phyloP scores from a whole-genome alignment of 2,797 vertebrate species.

The Chromobotia macracanthus region DNA sequence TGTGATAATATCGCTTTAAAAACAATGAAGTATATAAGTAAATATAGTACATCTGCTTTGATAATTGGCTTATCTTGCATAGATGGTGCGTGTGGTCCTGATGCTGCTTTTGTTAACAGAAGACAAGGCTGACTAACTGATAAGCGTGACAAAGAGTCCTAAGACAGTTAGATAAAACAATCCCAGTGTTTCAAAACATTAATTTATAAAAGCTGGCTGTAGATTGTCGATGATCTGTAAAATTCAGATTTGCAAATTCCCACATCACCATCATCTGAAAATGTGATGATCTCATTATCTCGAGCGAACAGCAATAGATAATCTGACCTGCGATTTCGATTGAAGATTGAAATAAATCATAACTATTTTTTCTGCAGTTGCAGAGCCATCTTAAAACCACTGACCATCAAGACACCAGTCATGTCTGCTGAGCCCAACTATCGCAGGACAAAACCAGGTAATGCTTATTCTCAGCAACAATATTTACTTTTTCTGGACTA shows the following conservation, averaged over 20 bases:
- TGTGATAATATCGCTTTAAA: too few species aligned
- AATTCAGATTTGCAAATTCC: not conserved
- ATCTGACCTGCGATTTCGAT: not conserved
- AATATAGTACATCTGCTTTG: not conserved
- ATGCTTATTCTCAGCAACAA: constrained; percentile 16
- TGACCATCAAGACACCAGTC: constrained; percentile 24
- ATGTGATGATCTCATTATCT: not conserved
- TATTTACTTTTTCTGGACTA: not conserved
- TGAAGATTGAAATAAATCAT: not conserved
- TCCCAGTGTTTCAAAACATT: not conserved
- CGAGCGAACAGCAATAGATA: not conserved
- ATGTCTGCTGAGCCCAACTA: constrained; percentile 61
- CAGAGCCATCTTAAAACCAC: not conserved
- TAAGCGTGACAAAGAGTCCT: not conserved
- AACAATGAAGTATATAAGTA: too few species aligned
- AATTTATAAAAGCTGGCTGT: not conserved
- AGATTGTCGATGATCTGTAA: not conserved
- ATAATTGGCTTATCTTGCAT: not conserved
- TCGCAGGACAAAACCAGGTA: constrained; percentile 61
- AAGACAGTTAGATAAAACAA: not conserved
- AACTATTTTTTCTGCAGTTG: not conserved
- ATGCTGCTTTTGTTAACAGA: constrained; percentile 62
- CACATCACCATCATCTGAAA: too few species aligned
- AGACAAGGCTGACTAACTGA: constrained; percentile 45
- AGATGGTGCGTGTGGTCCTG: constrained; percentile 40